Percentiles rank a stretch among this genome's conserved stretches.
These are phyloP conservation scores for Sprattus sprattus DNA, from an alignment of 2,113 vertebrate genomes.

Conservation along the genomic window DNA sequence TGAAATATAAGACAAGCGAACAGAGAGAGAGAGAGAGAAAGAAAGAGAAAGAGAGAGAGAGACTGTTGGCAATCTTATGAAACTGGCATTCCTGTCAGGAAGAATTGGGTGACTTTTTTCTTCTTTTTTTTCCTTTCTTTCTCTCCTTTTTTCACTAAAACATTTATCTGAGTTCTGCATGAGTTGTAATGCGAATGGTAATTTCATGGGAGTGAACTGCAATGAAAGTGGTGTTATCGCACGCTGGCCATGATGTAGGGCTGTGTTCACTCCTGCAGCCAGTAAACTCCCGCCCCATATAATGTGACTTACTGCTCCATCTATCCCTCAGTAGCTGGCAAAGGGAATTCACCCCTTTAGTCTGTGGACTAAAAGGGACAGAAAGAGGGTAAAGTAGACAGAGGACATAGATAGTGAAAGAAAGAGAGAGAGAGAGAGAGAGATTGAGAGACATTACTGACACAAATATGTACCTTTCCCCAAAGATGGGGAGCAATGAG, in stretches of 20 bases:
- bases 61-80: conserved; percentile 96
- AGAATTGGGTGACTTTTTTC: conserved; percentile 97
- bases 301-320: conserved; percentile 91
- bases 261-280: conserved; percentile 89
- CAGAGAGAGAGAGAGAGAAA: conserved; percentile 88
- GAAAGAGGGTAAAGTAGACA: background rate
- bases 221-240: conserved; percentile 97
- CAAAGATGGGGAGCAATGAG: conserved; percentile 50
- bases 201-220: conserved; percentile 98
- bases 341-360: conserved; percentile 55
- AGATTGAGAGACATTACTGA: conserved; percentile 64
- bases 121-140: background rate
- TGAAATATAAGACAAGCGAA: conserved; percentile 97
- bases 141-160: conserved; percentile 40
- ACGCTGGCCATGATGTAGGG: conserved; percentile 92
- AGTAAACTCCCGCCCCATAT: conserved; percentile 82
- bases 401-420: background rate
- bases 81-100: conserved; percentile 96
- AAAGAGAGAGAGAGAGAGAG: conserved; percentile 38
- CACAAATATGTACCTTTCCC: conserved; percentile 73
- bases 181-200: conserved; percentile 99
- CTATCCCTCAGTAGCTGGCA: conserved; percentile 81
- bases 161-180: conserved; percentile 99
- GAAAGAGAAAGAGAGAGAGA: conserved; percentile 79
- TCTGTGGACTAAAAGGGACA: conserved; percentile 24